A percentile compares a stretch with the other conserved stretches of the same genome.
Conservation (phyloP, 1,140 invertebrate species). For the Pinna nobilis region DNA sequence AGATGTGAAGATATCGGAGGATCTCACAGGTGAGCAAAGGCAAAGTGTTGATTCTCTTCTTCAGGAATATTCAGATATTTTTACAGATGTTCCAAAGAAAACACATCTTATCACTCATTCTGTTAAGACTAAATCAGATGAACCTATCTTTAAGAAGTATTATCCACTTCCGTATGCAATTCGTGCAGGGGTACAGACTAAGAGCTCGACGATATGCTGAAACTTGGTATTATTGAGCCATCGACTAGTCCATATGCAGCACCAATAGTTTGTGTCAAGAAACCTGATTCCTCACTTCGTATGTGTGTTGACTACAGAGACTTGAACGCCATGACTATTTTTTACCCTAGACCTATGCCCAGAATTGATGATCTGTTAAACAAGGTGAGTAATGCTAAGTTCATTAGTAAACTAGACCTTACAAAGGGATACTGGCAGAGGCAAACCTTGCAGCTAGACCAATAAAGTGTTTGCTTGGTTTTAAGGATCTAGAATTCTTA, state of each 20-base stretch:
- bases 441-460: constrained; percentile 20
- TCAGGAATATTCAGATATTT: constrained; percentile 3
- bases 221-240: constrained; percentile 36
- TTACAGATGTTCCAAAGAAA: background rate
- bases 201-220: constrained; percentile 31
- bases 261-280: constrained; percentile 12
- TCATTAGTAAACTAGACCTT: constrained; percentile 13
- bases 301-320: background rate
- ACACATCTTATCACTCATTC: background rate
- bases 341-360: constrained; percentile 15
- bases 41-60: background rate
- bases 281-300: background rate
- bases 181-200: background rate
- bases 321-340: constrained; percentile 25
- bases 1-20: background rate
- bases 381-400: constrained; percentile 9
- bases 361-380: constrained; percentile 3
- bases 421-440: constrained; percentile 10
- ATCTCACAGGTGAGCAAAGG: background rate
- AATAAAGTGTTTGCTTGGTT: constrained; percentile 2
- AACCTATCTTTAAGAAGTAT: background rate
- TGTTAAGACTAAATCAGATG: background rate
- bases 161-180: constrained; percentile 13
- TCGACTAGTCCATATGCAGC: constrained; percentile 35
- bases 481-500: constrained; percentile 3